Evolutionary conservation across 2,113 vertebrate genomes (phyloP).

Genomic region (Illadopsis cleaveri): DNA sequence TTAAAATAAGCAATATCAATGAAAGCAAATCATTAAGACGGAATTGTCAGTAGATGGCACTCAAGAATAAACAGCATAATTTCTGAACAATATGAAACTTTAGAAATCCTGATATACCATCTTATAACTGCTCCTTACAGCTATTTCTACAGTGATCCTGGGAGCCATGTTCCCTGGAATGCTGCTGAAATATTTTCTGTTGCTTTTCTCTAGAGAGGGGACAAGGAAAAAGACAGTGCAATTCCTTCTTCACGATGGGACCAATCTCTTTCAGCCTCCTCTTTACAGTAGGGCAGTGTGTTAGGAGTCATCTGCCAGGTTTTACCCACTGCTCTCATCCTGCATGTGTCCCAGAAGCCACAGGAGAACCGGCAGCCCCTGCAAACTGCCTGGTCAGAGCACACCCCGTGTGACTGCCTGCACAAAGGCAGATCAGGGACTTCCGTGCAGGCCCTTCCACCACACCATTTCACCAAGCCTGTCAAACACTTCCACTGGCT

Average conservation of each 20-base stretch:
- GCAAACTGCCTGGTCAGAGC: neutral
- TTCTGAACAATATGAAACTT: neutral
- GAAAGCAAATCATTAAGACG: neutral
- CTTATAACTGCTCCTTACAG: neutral
- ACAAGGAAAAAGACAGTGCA: neutral
- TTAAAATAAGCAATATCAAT: neutral
- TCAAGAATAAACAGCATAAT: constrained; percentile 41
- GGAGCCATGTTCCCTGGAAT: neutral
- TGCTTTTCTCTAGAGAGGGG: neutral
- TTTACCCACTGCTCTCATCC: neutral
- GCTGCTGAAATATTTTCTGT: neutral
- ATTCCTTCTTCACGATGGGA: neutral
- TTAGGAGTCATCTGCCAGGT: neutral
- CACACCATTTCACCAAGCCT: accelerated
- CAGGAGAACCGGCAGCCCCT: neutral
- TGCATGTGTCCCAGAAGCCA: neutral
- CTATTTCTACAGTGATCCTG: neutral
- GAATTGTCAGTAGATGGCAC: constrained; percentile 48
- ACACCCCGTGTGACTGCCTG: accelerated
- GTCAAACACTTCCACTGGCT: neutral
- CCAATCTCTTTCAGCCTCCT: neutral
- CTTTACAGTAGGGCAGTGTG: neutral
- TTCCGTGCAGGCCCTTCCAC: neutral
- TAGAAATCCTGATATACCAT: neutral
- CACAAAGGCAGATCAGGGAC: neutral